Conservation (phyloP, 2,888 invertebrate genomes). For the Plusia festucae region DNA sequence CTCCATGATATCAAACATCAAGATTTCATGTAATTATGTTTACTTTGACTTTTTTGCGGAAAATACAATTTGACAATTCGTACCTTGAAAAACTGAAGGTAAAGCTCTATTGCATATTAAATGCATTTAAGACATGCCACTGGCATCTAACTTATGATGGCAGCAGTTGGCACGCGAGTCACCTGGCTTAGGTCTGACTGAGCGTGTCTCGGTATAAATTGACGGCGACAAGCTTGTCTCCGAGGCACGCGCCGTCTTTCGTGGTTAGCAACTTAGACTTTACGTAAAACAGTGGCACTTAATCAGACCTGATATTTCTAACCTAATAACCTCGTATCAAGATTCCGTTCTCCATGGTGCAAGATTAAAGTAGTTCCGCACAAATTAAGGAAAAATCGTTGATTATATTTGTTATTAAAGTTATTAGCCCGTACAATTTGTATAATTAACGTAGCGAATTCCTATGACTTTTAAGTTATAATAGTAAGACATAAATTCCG, state of each 20-base stretch:
- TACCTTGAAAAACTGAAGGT: conserved; percentile 35
- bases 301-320: background rate
- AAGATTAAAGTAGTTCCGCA: background rate
- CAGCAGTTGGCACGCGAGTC: conserved; percentile 45
- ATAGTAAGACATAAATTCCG: background rate
- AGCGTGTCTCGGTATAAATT: conserved; percentile 44
- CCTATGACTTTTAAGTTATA: background rate
- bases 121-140: conserved; percentile 23
- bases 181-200: conserved; percentile 20
- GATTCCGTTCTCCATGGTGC: background rate
- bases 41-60: background rate
- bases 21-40: no score
- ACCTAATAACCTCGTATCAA: background rate
- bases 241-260: conserved; percentile 18
- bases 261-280: conserved; percentile 9
- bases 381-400: background rate
- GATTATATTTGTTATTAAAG: background rate
- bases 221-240: conserved; percentile 36
- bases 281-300: conserved; percentile 1
- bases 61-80: conserved; percentile 7
- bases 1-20: no score
- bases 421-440: background rate
- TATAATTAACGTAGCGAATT: background rate
- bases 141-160: conserved; percentile 43
- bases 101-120: conserved; percentile 41